These are phyloP conservation scores for Spodoptera litura DNA, from an alignment of 1,140 invertebrate genomes.

Conservation along the genomic window DNA sequence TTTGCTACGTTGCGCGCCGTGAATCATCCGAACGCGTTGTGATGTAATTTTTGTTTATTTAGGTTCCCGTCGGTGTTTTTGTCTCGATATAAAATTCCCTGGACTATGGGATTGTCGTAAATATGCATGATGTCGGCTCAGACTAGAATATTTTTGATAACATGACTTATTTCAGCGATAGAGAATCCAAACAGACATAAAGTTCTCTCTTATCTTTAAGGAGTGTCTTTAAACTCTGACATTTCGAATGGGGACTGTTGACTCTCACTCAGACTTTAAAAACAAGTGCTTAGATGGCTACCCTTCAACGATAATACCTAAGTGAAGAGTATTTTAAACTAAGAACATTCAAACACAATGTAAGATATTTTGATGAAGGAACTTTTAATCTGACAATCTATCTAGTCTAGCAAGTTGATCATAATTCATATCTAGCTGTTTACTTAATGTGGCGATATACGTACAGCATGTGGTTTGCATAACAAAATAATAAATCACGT, in stretches of 20 bases:
- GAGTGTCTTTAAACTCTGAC: neutral
- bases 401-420: conserved; percentile 1
- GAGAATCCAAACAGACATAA: too few relatives aligned
- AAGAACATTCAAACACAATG: neutral
- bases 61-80: conserved; percentile 47
- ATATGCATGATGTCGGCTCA: neutral
- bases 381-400: neutral
- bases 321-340: conserved; percentile 12
- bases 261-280: conserved; percentile 13
- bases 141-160: too few relatives aligned
- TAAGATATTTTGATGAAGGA: neutral
- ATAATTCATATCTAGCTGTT: neutral
- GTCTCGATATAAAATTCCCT: conserved; percentile 4
- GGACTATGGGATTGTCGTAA: neutral
- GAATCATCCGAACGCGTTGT: conserved; percentile 39
- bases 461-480: neutral
- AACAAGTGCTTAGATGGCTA: conserved; percentile 18
- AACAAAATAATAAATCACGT: conserved; percentile 35
- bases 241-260: conserved; percentile 10
- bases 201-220: neutral
- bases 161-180: too few relatives aligned
- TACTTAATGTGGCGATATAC: neutral
- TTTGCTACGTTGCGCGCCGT: conserved; percentile 31
- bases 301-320: neutral
- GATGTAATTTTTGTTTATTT: conserved; percentile 41